Evolutionary conservation across 2,797 vertebrate genomes (phyloP).

Genomic region (Lagothrix lagotricha): DNA sequence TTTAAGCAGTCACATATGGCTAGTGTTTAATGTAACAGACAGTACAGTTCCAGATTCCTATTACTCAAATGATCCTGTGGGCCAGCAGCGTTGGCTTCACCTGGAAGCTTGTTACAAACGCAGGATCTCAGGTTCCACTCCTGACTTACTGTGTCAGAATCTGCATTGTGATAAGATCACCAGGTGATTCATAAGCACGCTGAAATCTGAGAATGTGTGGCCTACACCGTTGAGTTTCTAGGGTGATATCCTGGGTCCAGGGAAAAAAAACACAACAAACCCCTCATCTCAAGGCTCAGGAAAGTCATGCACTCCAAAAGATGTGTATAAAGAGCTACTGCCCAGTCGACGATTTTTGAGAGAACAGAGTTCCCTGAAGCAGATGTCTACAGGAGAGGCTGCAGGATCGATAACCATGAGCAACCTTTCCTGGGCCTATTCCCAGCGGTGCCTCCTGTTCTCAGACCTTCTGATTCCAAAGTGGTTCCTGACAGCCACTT

Average conservation of each 20-base stretch:
- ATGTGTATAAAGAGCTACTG: slow-evolving; percentile 56
- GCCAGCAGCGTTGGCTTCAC: not conserved
- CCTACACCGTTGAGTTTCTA: not conserved
- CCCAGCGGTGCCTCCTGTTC: not conserved
- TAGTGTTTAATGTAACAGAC: not conserved
- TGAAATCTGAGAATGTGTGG: not conserved
- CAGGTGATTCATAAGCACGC: not conserved
- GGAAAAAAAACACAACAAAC: not conserved
- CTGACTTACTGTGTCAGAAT: not conserved
- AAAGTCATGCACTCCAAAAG: slow-evolving; percentile 56
- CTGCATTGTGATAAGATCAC: not conserved
- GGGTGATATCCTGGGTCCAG: not conserved
- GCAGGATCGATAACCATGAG: not conserved
- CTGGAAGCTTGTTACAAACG: not conserved
- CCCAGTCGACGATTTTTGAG: not conserved
- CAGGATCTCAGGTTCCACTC: not conserved
- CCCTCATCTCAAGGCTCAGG: slow-evolving; percentile 56
- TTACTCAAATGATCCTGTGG: not conserved
- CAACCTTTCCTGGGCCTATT: slow-evolving; percentile 43
- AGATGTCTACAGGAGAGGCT: slow-evolving; percentile 49
- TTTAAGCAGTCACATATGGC: not conserved
- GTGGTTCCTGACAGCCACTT: slow-evolving; percentile 62
- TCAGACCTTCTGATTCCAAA: slow-evolving; percentile 45
- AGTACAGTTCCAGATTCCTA: not conserved
- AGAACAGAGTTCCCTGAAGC: slow-evolving; percentile 48